Evolutionary conservation across 2,888 invertebrate species (phyloP), one percentile per base, ranked within the genome.

Genomic region (Drosophila kuntzei): DNA sequence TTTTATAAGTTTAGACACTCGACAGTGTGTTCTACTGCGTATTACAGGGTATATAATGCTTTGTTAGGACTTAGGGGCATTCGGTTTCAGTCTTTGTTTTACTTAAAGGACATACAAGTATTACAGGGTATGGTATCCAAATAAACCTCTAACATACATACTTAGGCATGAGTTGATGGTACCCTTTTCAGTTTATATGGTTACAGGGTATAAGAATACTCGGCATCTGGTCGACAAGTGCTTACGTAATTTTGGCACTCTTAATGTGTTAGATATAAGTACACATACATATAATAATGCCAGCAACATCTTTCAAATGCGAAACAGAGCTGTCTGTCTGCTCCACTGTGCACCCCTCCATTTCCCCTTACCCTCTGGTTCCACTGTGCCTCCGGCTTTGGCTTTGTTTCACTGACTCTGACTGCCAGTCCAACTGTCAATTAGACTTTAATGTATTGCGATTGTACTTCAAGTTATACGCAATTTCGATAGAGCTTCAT

Each of bases 401-500:
- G 46, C 25, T 60, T 61, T 47, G 20, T 49, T 27, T 41, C 18
- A 29, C 16, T 39, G 43, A 11, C 29, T 41, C 27, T 14, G 65
- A 27, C 78, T 83, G 87, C 61, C 85, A 74, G 82, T 79, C 68
- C 64, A 71, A 79, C 85, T 89, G 86, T 89, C 85, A 89, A 89
- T 85, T 83, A 87, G 87, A 87, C 70, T 78, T 87, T 71, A 89
- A 83, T 89, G 83, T 83, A 80, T 89, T 74, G 75, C 79, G 79
- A 75, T 68, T 87, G 87, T 89, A 87, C 87, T 89, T 71, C 68
- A 89, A 83, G 85, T 65, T 78, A 71, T 80, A 75, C 87, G 89
- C 89, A 87, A 89, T 80, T 89, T 63, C 80, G 65, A 72, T 83
- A 68, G 77, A 89, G 79, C 77, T 87, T 70, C 75, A 79, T 54